Evolutionary conservation across 2,888 invertebrate genomes (phyloP).

Genomic region (Neria commutata): DNA sequence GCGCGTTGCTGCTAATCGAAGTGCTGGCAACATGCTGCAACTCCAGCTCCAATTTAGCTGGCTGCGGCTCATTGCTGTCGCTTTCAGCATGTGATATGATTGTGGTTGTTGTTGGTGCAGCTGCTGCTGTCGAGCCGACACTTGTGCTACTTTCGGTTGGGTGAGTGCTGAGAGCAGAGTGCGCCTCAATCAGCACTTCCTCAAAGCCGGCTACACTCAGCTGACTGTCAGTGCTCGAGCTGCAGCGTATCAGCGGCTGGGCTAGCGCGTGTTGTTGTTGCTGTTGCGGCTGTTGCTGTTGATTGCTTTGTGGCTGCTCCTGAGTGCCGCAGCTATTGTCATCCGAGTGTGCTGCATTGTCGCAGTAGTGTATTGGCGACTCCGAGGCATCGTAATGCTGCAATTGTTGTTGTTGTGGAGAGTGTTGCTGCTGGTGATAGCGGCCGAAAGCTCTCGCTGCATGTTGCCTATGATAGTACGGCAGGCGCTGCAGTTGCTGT

Average conservation of each 20-base stretch:
- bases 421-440: constrained; percentile 12
- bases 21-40: constrained; percentile 2
- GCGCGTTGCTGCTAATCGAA: constrained; percentile 21
- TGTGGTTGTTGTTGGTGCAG: constrained; percentile 22
- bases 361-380: constrained; percentile 61
- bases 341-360: constrained; percentile 58
- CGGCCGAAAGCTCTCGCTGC: too few relatives aligned
- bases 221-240: constrained; percentile 40
- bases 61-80: constrained; percentile 6
- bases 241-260: constrained; percentile 36
- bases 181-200: constrained; percentile 25
- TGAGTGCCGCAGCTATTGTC: constrained; percentile 50
- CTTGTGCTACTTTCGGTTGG: constrained; percentile 35
- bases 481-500: constrained; percentile 37
- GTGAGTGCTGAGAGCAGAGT: constrained; percentile 19
- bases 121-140: constrained; percentile 30
- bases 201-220: too few relatives aligned
- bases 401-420: constrained; percentile 34
- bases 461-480: constrained; percentile 34
- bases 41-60: constrained; percentile 26
- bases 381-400: constrained; percentile 55
- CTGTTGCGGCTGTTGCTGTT: constrained; percentile 32
- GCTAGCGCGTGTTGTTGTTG: constrained; percentile 27
- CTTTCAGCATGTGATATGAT: constrained; percentile 4
- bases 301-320: constrained; percentile 34